These are phyloP conservation scores for Araneus ventricosus DNA, from an alignment of 1,140 invertebrate genomes.

Conservation along the genomic window DNA sequence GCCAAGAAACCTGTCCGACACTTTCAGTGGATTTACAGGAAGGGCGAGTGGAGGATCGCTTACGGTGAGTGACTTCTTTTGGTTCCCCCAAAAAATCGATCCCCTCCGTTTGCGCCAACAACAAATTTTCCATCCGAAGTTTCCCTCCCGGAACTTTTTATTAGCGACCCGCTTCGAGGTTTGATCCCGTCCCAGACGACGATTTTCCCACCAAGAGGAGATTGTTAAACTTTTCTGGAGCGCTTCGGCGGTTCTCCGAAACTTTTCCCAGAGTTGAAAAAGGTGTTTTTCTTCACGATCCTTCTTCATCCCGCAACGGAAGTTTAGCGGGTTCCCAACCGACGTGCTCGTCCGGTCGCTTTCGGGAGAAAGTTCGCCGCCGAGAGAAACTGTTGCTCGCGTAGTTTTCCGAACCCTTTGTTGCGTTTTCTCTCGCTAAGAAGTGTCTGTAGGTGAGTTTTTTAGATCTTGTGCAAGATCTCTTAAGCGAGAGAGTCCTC, in stretches of 20 bases:
- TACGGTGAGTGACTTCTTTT: slow-evolving; percentile 77
- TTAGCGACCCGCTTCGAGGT: not conserved
- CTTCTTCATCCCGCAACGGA: not conserved
- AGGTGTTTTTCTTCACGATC: slow-evolving; percentile 1
- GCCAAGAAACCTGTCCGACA: slow-evolving; percentile 76
- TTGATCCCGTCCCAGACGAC: slow-evolving; percentile 13
- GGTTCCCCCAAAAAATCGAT: slow-evolving; percentile 29
- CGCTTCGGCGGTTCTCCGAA: not conserved
- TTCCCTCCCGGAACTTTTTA: slow-evolving; percentile 48
- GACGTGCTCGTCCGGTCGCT: not conserved
- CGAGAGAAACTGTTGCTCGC: slow-evolving; percentile 31
- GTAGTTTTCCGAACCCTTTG: not conserved
- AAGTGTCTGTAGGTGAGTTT: not conserved
- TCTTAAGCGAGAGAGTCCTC: not conserved
- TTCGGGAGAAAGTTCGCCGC: slow-evolving; percentile 16
- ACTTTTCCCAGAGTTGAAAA: slow-evolving; percentile 1
- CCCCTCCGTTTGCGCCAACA: slow-evolving; percentile 31
- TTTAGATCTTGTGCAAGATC: slow-evolving; percentile 2
- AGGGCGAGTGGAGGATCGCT: slow-evolving; percentile 78
- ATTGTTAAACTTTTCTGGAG: slow-evolving; percentile 10
- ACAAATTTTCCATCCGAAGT: slow-evolving; percentile 44
- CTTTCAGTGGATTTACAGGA: slow-evolving; percentile 77
- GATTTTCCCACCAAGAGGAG: slow-evolving; percentile 19
- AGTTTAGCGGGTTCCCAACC: not conserved
- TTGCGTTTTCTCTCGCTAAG: not conserved